Percentiles rank a stretch among this genome's conserved stretches.
These are phyloP conservation scores for Xestia ashworthii DNA, from an alignment of 2,888 invertebrate species.

Conservation along the genomic window DNA sequence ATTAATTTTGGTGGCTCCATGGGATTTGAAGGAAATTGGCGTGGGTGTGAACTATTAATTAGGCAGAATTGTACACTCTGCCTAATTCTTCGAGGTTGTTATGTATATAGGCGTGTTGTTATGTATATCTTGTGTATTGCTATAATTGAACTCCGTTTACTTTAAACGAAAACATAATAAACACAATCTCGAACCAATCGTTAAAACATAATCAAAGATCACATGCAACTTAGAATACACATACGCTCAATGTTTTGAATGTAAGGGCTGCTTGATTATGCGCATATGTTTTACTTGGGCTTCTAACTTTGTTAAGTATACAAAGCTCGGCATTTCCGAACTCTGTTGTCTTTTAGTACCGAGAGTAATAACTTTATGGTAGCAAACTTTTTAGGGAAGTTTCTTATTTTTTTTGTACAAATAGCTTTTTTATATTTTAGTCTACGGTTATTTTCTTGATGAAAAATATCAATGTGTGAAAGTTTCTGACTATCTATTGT, in stretches of 20 bases:
- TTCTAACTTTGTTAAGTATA: constrained; percentile 26
- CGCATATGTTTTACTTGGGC: constrained; percentile 41
- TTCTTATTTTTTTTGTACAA: not conserved
- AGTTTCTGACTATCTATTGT: not conserved
- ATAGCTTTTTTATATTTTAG: not conserved
- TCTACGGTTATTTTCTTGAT: not conserved
- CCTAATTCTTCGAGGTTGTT: not conserved
- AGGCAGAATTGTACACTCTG: not conserved
- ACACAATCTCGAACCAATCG: not conserved
- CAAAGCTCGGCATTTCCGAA: constrained; percentile 15
- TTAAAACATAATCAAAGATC: constrained; percentile 1
- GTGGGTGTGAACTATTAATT: too few species aligned
- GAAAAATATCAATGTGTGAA: too few species aligned
- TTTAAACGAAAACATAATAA: not conserved
- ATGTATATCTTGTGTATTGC: not conserved
- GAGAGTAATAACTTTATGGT: not conserved
- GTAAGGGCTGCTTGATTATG: constrained; percentile 32
- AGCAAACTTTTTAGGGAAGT: not conserved
- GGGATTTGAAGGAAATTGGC: too few species aligned
- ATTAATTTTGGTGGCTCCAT: too few species aligned
- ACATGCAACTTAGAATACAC: constrained; percentile 32
- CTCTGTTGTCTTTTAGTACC: constrained; percentile 21
- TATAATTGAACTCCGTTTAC: not conserved
- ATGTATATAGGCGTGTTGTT: too few species aligned
- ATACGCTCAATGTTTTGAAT: constrained; percentile 4